Evolutionary conservation across 1,140 invertebrate species (phyloP).

Genomic region (Listronotus oregonensis): DNA sequence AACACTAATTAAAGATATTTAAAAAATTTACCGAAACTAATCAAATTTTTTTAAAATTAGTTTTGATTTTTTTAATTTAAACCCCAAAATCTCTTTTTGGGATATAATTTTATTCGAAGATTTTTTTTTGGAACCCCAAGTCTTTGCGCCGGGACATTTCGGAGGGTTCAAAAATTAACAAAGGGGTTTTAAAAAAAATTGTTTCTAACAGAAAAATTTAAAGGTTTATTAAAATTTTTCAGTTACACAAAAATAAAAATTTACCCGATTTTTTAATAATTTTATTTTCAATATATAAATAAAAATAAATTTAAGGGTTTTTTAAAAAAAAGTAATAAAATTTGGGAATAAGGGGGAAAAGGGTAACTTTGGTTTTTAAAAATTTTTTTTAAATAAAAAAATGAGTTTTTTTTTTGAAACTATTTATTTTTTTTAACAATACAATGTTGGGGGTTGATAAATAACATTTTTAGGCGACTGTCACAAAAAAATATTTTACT

Average conservation of each 20-base stretch:
- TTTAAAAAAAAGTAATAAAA: too few species aligned
- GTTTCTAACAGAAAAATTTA: slow-evolving; percentile 1
- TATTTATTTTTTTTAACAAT: too few species aligned
- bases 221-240: slow-evolving; percentile 2
- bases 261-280: background rate
- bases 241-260: background rate
- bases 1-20: slow-evolving; percentile 17
- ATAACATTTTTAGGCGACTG: too few species aligned
- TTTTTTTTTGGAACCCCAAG: slow-evolving; percentile 9
- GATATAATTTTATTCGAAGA: slow-evolving; percentile 25
- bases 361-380: too few species aligned
- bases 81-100: slow-evolving; percentile 16
- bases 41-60: slow-evolving; percentile 7
- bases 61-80: slow-evolving; percentile 15
- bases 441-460: too few species aligned
- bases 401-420: too few species aligned
- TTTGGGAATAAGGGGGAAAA: too few species aligned
- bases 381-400: too few species aligned
- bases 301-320: too few species aligned
- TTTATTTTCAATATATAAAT: background rate
- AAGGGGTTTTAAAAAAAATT: slow-evolving; percentile 18
- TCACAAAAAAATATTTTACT: too few species aligned
- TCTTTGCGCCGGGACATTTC: slow-evolving; percentile 13
- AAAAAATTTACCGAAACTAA: slow-evolving; percentile 18
- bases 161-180: slow-evolving; percentile 21